These are phyloP conservation scores for Plotosus lineatus DNA, from an alignment of 2,113 vertebrate genomes.

Conservation along the genomic window DNA sequence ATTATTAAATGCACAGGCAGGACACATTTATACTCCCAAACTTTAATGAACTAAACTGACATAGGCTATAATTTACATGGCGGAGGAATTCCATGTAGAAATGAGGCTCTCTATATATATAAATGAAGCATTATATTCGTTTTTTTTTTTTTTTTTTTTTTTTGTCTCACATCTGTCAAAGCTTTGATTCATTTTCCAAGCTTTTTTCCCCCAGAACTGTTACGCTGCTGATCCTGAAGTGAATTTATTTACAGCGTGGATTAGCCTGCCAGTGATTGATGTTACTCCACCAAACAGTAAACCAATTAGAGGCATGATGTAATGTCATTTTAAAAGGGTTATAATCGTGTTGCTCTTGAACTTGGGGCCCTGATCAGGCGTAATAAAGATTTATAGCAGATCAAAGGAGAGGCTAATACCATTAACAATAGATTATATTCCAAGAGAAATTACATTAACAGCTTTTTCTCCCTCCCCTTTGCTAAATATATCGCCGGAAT, in stretches of 20 bases:
- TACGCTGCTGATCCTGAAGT: slow-evolving; percentile 89
- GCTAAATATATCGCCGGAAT: slow-evolving; percentile 80
- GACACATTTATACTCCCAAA: background rate
- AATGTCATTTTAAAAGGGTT: slow-evolving; percentile 99
- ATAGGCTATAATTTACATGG: background rate
- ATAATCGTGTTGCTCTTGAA: slow-evolving; percentile 97
- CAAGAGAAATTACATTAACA: slow-evolving; percentile 86
- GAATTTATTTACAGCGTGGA: slow-evolving; percentile 95
- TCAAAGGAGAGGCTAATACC: slow-evolving; percentile 93
- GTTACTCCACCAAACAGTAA: slow-evolving; percentile 95
- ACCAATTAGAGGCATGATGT: slow-evolving; percentile 98
- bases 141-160: too few species aligned
- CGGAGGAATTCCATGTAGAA: background rate
- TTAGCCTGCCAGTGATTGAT: slow-evolving; percentile 97
- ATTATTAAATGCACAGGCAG: background rate
- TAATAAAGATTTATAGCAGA: slow-evolving; percentile 99
- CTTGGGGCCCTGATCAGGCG: slow-evolving; percentile 88
- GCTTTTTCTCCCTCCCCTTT: slow-evolving; percentile 73
- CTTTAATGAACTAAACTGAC: background rate
- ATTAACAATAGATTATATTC: slow-evolving; percentile 99
- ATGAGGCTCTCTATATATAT: slow-evolving; percentile 25
- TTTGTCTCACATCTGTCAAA: slow-evolving; percentile 64
- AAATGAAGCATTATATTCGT: background rate
- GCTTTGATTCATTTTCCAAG: slow-evolving; percentile 47
- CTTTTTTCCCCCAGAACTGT: slow-evolving; percentile 84